Percentiles rank a stretch among this genome's conserved stretches.
Conservation (phyloP, 2,797 vertebrate genomes). For the Acanthurus lineatus region DNA sequence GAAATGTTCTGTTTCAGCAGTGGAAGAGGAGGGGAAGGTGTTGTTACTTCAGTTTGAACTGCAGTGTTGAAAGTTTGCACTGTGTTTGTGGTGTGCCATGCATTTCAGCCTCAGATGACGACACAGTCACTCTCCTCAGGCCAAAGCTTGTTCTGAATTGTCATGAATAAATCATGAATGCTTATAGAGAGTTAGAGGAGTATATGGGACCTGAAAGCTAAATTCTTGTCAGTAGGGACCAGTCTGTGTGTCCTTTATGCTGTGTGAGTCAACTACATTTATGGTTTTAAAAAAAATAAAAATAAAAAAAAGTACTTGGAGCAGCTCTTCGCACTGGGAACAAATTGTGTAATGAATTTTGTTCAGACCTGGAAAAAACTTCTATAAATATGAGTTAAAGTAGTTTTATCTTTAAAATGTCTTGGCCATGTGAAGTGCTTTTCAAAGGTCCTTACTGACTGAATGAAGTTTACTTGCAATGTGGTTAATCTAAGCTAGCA, state of each 20-base stretch:
- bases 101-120: conserved; percentile 17
- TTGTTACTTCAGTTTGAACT: conserved; percentile 18
- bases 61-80: conserved; percentile 16
- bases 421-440: conserved; percentile 50
- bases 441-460: conserved; percentile 78
- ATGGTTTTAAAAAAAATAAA: not conserved
- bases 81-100: conserved; percentile 9
- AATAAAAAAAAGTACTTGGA: conserved; percentile 33
- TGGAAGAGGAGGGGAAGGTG: not conserved
- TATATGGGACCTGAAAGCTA: conserved; percentile 35
- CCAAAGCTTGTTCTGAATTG: conserved; percentile 32
- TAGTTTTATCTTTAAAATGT: conserved; percentile 63
- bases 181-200: conserved; percentile 11
- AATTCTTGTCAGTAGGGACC: conserved; percentile 48
- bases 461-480: conserved; percentile 56
- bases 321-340: conserved; percentile 51
- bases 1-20: conserved; percentile 12
- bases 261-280: conserved; percentile 27
- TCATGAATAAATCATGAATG: conserved; percentile 41
- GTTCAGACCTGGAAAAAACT: conserved; percentile 20
- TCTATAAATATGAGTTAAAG: conserved; percentile 44
- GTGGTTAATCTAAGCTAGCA: conserved; percentile 68
- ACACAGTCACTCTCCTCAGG: conserved; percentile 7
- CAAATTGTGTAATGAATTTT: conserved; percentile 46
- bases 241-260: conserved; percentile 35